Conservation (phyloP, 64 coral and sea anemone genomes). For the Porites australiensis region DNA sequence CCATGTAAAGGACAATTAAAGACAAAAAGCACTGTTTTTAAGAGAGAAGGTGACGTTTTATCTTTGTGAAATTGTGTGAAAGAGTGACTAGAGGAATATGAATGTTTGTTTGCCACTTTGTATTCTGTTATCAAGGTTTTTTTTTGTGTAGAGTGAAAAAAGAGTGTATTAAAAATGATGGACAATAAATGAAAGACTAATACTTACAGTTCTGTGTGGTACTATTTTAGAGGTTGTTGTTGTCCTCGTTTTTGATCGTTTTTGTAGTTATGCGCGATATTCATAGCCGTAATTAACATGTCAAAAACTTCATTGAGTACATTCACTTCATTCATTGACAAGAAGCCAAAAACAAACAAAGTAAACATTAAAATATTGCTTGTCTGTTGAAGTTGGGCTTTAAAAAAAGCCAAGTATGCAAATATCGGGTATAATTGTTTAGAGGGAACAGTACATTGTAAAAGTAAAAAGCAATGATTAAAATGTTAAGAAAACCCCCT, state of each 20-base stretch:
- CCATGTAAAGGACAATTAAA: too few relatives aligned
- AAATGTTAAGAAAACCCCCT: background rate
- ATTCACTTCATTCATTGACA: background rate
- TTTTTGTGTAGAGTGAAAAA: background rate
- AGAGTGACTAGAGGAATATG: background rate
- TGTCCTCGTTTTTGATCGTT: background rate
- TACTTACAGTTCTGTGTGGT: background rate
- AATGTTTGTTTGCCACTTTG: background rate
- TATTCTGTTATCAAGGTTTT: background rate
- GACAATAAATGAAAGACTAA: too few relatives aligned
- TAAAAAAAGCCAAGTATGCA: background rate
- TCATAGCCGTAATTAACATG: conserved; percentile 8
- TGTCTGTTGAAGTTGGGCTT: background rate
- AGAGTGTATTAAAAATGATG: too few relatives aligned
- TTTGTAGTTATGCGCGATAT: background rate
- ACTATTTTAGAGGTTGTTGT: background rate
- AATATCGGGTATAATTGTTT: background rate
- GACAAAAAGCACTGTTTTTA: too few relatives aligned
- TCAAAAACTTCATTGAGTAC: background rate
- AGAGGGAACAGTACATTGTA: background rate
- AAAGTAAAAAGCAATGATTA: background rate
- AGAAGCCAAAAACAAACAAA: conserved; percentile 20
- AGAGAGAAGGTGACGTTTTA: too few relatives aligned
- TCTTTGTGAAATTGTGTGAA: background rate
- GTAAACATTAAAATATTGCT: background rate